A percentile compares a stretch with the other conserved stretches of the same genome.
Conservation (phyloP, 2,888 invertebrate species). For the Ophion slaviceki region DNA sequence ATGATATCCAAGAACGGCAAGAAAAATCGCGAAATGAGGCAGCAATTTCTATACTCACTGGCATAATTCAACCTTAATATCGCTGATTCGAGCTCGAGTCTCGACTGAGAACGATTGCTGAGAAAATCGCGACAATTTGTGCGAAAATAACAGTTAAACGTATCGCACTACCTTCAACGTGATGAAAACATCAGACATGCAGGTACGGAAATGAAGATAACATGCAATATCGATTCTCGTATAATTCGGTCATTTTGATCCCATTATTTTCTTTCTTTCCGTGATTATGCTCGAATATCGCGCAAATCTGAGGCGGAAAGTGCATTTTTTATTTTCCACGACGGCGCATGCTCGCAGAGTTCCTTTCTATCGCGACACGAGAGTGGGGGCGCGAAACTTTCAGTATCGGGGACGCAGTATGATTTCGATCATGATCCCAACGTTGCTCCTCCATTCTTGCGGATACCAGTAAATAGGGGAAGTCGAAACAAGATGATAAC, state of each 20-base stretch:
- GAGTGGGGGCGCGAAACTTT: background rate
- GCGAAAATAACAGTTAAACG: background rate
- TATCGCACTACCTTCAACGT: background rate
- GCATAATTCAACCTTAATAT: background rate
- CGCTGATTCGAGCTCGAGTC: background rate
- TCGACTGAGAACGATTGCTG: background rate
- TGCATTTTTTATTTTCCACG: background rate
- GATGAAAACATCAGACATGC: background rate
- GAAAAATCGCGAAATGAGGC: background rate
- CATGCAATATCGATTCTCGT: background rate
- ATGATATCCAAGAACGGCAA: background rate
- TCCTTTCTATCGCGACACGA: background rate
- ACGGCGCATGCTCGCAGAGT: background rate
- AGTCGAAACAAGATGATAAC: too few relatives aligned
- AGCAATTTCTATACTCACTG: constrained; percentile 1
- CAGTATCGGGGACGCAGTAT: background rate
- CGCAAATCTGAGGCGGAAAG: background rate
- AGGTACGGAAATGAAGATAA: background rate
- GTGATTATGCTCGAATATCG: background rate
- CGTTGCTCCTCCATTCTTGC: background rate
- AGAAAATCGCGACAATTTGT: background rate
- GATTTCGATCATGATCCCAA: background rate
- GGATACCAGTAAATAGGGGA: too few relatives aligned
- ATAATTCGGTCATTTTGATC: background rate
- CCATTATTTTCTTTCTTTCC: background rate